A percentile compares a stretch with the other conserved stretches of the same genome.
Conservation (phyloP, 2,113 vertebrate genomes). For the Herpetotheres cachinnans region DNA sequence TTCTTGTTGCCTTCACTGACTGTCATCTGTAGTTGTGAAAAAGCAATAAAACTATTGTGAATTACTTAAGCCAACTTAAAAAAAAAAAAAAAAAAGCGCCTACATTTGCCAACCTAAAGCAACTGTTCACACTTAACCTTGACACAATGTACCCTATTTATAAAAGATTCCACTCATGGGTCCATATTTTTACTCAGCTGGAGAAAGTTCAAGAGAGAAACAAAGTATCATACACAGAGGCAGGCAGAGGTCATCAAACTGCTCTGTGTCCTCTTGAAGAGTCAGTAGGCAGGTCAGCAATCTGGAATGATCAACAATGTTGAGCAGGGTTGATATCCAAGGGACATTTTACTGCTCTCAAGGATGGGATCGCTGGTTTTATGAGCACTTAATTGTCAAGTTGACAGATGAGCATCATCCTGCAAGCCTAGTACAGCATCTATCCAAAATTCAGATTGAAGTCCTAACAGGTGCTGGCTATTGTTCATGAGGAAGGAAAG, state of each 20-base stretch:
- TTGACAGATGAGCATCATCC: background rate
- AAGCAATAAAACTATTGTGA: background rate
- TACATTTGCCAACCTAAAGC: background rate
- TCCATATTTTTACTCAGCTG: background rate
- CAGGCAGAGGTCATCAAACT: background rate
- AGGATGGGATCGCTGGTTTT: background rate
- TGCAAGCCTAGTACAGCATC: background rate
- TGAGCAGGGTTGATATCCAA: background rate
- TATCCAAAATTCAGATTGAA: background rate
- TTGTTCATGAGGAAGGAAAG: background rate
- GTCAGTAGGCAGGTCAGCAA: background rate
- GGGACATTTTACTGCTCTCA: background rate
- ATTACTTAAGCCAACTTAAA: background rate
- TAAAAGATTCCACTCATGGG: background rate
- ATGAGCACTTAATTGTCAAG: background rate
- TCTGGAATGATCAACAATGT: background rate
- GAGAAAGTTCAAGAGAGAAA: background rate
- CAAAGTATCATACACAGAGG: background rate
- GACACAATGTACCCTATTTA: background rate
- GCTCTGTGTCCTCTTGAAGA: background rate
- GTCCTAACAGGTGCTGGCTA: background rate
- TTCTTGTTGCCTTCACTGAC: background rate
- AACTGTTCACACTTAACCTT: background rate
- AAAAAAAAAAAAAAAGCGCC: too few relatives aligned
- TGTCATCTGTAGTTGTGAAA: background rate